These are phyloP conservation scores for Timandra comae DNA, from an alignment of 2,888 invertebrate species.

Conservation along the genomic window DNA sequence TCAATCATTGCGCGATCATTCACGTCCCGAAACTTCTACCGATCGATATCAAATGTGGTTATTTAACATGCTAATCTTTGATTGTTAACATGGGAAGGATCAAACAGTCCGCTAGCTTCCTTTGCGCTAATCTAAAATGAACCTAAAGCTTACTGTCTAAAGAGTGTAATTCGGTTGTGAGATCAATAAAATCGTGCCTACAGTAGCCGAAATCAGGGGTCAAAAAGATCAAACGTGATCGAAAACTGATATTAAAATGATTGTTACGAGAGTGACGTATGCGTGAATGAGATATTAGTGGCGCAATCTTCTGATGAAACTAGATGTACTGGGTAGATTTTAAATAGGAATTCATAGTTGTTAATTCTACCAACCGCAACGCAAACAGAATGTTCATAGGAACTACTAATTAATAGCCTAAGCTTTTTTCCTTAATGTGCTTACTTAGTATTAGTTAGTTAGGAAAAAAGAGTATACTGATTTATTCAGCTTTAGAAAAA, in stretches of 20 bases:
- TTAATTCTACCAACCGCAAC: too few relatives aligned
- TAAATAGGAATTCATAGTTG: too few relatives aligned
- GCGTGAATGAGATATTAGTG: constrained; percentile 71
- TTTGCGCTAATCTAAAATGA: constrained; percentile 14
- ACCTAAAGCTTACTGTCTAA: constrained; percentile 22
- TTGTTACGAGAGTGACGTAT: constrained; percentile 62
- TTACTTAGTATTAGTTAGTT: too few relatives aligned
- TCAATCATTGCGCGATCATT: background rate
- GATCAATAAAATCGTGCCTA: constrained; percentile 56
- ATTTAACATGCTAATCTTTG: constrained; percentile 65
- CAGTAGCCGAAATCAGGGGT: constrained; percentile 73
- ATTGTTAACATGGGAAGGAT: constrained; percentile 63
- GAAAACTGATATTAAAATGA: constrained; percentile 68
- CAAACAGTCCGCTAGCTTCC: constrained; percentile 40
- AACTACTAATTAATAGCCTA: too few relatives aligned
- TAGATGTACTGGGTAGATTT: too few relatives aligned
- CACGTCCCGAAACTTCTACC: constrained; percentile 1
- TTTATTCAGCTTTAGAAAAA: too few relatives aligned
- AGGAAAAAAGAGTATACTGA: too few relatives aligned
- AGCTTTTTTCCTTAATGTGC: too few relatives aligned
- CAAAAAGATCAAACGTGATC: constrained; percentile 70
- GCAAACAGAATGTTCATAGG: too few relatives aligned
- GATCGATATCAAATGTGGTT: constrained; percentile 33
- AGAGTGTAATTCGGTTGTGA: constrained; percentile 29
- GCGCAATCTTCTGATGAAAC: constrained; percentile 45